Percentiles rank a stretch among this genome's conserved stretches.
phyloP scores from a whole-genome alignment of 2,113 vertebrate genomes.

The Neopipo cinnamomea region DNA sequence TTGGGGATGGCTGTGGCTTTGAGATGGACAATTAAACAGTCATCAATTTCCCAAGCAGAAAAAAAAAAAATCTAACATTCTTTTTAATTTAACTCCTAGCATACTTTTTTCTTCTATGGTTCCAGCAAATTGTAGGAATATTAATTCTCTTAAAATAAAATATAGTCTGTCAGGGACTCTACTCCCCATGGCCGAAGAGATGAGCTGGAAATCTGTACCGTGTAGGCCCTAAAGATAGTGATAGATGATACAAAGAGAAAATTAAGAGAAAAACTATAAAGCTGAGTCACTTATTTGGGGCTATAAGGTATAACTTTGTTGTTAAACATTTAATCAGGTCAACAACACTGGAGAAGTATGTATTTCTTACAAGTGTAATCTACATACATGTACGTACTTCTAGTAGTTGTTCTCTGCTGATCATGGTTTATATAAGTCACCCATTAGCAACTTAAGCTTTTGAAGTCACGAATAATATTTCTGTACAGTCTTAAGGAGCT shows the following conservation, averaged over 20 bases:
- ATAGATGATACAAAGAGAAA: not conserved
- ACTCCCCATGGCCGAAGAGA: not conserved
- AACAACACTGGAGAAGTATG: not conserved
- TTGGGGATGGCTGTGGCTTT: not conserved
- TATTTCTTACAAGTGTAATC: not conserved
- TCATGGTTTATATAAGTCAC: not conserved
- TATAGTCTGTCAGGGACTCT: not conserved
- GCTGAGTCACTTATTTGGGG: not conserved
- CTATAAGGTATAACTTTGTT: not conserved
- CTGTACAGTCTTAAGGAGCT: not conserved
- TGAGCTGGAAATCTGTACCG: not conserved
- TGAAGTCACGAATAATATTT: not conserved
- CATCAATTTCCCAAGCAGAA: not conserved
- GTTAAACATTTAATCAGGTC: not conserved
- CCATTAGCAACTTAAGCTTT: not conserved
- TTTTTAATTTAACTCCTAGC: not conserved
- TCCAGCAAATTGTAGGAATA: not conserved
- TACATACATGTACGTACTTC: not conserved
- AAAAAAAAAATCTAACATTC: not conserved
- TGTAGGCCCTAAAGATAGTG: not conserved
- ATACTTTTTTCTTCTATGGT: not conserved
- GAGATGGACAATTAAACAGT: not conserved
- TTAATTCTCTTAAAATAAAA: not conserved
- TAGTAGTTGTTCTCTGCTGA: not conserved
- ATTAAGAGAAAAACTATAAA: not conserved